Base-by-base conservation (phyloP, 2,113 vertebrate genomes). In the Limnothrissa miodon region DNA sequence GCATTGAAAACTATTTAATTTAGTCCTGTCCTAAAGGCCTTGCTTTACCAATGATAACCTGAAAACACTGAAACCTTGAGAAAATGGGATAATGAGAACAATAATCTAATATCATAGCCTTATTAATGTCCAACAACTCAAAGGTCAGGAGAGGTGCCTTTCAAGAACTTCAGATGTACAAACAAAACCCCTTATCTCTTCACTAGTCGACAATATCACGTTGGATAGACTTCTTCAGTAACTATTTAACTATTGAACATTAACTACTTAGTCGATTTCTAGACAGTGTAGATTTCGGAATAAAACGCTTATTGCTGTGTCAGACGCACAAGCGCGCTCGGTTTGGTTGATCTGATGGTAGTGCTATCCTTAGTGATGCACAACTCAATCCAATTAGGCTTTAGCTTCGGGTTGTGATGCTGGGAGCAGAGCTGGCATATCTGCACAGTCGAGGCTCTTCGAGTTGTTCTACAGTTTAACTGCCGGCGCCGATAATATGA, bases 351-450 rank as follows among this genome's bases (percentile, higher is more conserved):
- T 89, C 87, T 62, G 15, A 85, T 90, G 86, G 90, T 94, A 15
- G 86, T 90, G 88, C 90, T 95, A 92, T 90, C 91, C 93, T 91
- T 92, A 90, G 89, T 92, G 92, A 93, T 92, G 92, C 91, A 91
- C 81, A 86, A 81, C 80, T 82, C 87, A 94, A 89, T 92, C 92
- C 92, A 91, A 90, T 93, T 93, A 94, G 42, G 83, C 90, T 92
- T 90, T 86, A 87, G 82, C 89, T 89, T 85, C 85, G 86, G 83
- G 6, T 82, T 81, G 80, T 80, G 84, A 48, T 88, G 83, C 86
- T 90, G 86, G 62, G 78, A 81, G 83, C 78, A 79, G 53, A 62
- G 42, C 59, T 39, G 44, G 66, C 78, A 70, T 56, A 78, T 74
- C 15, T 23, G 82, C 17, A 81, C 80, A 70, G 78, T 83, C 81